Base-by-base conservation (phyloP, 2,888 invertebrate species). In the Phyto melanocephala region DNA sequence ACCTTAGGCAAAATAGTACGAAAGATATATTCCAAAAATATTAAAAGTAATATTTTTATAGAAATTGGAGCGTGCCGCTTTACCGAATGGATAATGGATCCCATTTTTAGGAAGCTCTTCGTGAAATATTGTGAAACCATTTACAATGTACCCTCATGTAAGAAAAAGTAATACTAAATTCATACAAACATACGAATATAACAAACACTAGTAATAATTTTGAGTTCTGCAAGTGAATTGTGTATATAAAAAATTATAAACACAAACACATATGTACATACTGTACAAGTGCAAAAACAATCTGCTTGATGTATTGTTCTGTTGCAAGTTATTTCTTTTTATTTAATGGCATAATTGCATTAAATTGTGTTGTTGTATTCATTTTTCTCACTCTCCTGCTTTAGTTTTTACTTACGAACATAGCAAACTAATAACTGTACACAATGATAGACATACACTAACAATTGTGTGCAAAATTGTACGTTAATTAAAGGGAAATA, bases 321-420 rank as follows among this genome's bases (percentile, higher is more conserved):
- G 62, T 70, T 62, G 62, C 42, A 70, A 54, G 45, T 71, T 78
- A 54, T 56, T 70, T 24, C 77, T 63, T 22, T 50, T 47, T 28
- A 68, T 50, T 74, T 81, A 81, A 81, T 81, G 77, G 81, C 74
- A 74, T 78, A 78, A 78, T 81, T 78, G 78, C 74, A 74, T 78
- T 81, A 63, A 54, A 58, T 56, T 56, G 65, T 72, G 37, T 60
- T 60, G 60, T 37, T 50, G 50, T 50, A 28, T 62, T 62, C 60
- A 52, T 52, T 71, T 35, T 45, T 40, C 70, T 45, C 54, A 7
- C 1, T 62, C 47, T 52, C 28, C 3, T 28, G 54, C 24, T 24
- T 28, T 45, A 13, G 2, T 52, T 52, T 3, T n/a, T 42, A 28
- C 24, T 2, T 11, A 24, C 7, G n/a, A n/a, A 20, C n/a, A 35